Evolutionary conservation across 2,888 invertebrate genomes (phyloP), one percentile per base, ranked within the genome.

Genomic region (Nomada fabriciana): DNA sequence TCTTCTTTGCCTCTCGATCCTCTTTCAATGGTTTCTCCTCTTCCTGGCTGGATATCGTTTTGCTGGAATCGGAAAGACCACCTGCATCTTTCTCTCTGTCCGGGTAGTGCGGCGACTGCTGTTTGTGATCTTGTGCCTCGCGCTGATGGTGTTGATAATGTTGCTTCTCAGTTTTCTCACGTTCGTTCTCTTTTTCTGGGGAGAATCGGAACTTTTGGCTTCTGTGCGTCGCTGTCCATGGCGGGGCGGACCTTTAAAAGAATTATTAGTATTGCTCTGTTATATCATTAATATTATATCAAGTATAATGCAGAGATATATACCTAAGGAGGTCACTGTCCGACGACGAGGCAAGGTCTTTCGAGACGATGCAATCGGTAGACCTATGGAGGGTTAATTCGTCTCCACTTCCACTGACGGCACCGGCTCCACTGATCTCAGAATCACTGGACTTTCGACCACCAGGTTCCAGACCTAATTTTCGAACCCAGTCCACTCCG

Each of bases 351-450:
- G 95, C 95, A 76, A 95, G 94, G 89, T 95, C 95, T 90, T 95
- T 95, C n/a, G 95, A 95, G 20, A 96, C 96, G 89, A 97, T 96
- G 94, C 97, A 97, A 93, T 97, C 97, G 84, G 97, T 97, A 75
- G 97, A 97, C 86, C 96, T 95, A 93, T 97, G 97, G 68, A 97
- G 94, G 50, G 96, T 95, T 86, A 96, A 94, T 87, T 95, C 91
- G 94, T 95, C 94, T 94, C 94, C 94, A 84, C 94, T 94, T 93
- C 94, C 92, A 55, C 86, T 86, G 36, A 88, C 89, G 5, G 87
- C 85, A 20, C 89, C 88, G 11, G 89, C 86, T 1, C 91, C 91
- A 43, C 90, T 92, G 80, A 94, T 94, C 82, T 94, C 94, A 7
- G 94, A 94, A 82, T 94, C 94, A 86, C 94, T 94, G 7, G 94